Conservation (phyloP, 2,113 vertebrate species). For the Apodemus sylvaticus region DNA sequence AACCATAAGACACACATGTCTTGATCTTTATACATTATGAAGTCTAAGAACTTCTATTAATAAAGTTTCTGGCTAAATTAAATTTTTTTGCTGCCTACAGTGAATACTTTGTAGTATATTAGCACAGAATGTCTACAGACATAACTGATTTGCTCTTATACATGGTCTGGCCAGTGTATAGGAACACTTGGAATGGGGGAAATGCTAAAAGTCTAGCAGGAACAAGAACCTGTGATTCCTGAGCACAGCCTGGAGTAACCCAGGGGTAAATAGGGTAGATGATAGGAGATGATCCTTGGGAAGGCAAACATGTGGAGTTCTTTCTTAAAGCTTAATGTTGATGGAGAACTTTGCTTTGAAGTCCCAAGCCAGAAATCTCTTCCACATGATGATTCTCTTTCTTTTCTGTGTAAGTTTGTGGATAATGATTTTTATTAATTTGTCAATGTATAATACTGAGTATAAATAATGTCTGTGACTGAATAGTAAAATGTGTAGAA, state of each 20-base stretch:
- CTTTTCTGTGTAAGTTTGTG: neutral
- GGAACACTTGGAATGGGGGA: neutral
- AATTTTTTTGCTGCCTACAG: neutral
- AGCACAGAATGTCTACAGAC: neutral
- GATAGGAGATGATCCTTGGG: neutral
- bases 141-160: neutral
- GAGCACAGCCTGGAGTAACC: neutral
- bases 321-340: neutral
- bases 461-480: slow-evolving; percentile 41
- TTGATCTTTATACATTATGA: neutral
- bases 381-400: neutral
- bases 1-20: neutral
- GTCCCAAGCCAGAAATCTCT: neutral
- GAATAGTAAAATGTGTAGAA: slow-evolving; percentile 22
- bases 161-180: too few species aligned
- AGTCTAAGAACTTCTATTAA: neutral
- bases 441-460: neutral
- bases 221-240: neutral
- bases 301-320: neutral
- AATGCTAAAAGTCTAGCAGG: neutral
- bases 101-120: neutral
- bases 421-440: slow-evolving; percentile 51
- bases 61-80: neutral
- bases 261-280: neutral
- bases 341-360: neutral